Evolutionary conservation across 2,797 vertebrate species (phyloP), one percentile per base, ranked within the genome.

Genomic region (Aplochiton taeniatus): DNA sequence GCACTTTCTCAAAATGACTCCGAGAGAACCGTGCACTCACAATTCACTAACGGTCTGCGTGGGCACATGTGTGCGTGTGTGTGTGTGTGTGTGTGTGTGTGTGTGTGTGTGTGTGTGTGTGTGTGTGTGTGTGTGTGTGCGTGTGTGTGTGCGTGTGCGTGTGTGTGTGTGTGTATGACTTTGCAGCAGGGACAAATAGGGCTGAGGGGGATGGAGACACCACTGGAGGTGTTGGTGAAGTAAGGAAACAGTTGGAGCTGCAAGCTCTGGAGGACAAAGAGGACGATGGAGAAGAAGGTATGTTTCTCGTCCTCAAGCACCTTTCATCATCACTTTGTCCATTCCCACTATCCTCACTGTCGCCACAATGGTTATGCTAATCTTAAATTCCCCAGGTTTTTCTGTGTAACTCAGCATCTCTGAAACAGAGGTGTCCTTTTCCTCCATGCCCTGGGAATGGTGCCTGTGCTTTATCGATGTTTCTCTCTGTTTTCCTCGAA

Each of bases 271-370:
- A 96, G 71, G 94, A 96, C 73, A 96, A 92, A 68, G 94, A 97
- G 64, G 96, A 98, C 18, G 96, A 98, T 47, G 91, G 83, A 67
- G 96, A 98, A 72, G 96, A 98, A 88, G 98, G 96, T 94, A 90
- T 83, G 88, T 86, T 4, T 19, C 17, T 51, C n/a, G n/a, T n/a
- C n/a, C n/a, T 12, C 8, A 41, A 49, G 9, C 20, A 31, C n/a
- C 12, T 4, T 12, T 80, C 68, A 43, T 18, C 48, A 42, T 14
- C 31, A 11, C 44, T 31, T 1, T 54, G 17, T 14, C 41, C 19
- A 10, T 46, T 44, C 10, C 10, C 58, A 56, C 48, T 42, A 16
- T 9, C 49, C 8, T 45, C 43, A 3, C 10, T 46, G 49, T n/a
- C 63, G 11, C 7, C 74, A 45, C 49, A 62, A 19, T 43, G 4